Evolutionary conservation across 2,113 vertebrate genomes (phyloP).

Genomic region (Labrus mixtus): DNA sequence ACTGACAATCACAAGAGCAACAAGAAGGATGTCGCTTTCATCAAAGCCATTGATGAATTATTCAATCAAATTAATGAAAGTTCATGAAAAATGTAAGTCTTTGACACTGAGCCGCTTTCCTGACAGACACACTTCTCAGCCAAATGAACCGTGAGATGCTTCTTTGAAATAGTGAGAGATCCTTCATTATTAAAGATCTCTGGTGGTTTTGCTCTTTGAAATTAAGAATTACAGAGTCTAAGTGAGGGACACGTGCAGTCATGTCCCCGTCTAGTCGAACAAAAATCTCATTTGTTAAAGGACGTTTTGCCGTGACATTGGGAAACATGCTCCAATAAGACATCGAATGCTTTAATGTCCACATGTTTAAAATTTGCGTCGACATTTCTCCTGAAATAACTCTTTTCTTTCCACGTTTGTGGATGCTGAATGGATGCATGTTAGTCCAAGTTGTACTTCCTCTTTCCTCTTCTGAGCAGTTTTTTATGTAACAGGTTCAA

Average conservation of each 20-base stretch:
- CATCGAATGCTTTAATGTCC: not conserved
- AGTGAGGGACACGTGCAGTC: constrained; percentile 41
- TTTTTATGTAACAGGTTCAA: not conserved
- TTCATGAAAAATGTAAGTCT: constrained; percentile 73
- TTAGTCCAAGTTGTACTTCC: not conserved
- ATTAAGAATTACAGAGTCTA: constrained; percentile 46
- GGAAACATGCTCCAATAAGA: constrained; percentile 16
- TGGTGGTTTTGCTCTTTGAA: constrained; percentile 57
- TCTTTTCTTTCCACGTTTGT: not conserved
- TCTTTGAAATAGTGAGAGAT: constrained; percentile 60
- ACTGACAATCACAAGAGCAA: constrained; percentile 45
- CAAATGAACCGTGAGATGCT: constrained; percentile 46
- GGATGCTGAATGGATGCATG: not conserved
- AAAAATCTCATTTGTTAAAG: constrained; percentile 22
- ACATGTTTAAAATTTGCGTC: not conserved
- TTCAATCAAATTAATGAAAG: constrained; percentile 75
- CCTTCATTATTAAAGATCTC: constrained; percentile 75
- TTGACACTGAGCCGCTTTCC: constrained; percentile 47
- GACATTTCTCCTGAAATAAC: not conserved
- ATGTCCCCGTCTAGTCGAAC: constrained; percentile 34
- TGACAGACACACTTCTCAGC: constrained; percentile 59
- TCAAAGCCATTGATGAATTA: constrained; percentile 72
- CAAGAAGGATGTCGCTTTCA: constrained; percentile 48
- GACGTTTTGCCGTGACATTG: constrained; percentile 35
- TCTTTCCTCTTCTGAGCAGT: not conserved